These are phyloP conservation scores for Heliocidaris tuberculata DNA, from an alignment of 35 echinoderm and acorn worm genomes.

Conservation along the genomic window DNA sequence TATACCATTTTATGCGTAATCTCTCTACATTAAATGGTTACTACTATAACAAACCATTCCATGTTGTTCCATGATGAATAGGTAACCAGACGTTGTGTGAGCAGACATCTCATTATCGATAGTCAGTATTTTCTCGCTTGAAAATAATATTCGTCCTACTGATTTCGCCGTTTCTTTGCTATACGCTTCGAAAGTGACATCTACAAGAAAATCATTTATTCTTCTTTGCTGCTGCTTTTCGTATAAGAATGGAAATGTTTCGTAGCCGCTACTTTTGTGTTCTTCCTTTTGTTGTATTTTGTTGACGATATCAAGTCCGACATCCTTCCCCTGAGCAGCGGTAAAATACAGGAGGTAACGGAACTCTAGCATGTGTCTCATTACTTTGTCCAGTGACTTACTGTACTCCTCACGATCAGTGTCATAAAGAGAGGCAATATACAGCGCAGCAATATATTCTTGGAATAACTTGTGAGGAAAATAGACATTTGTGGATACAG, in stretches of 20 bases:
- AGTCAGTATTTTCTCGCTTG: neutral
- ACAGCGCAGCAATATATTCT: neutral
- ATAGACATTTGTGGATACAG: neutral
- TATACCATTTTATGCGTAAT: neutral
- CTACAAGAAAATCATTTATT: neutral
- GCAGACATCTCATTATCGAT: neutral
- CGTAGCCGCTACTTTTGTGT: no score
- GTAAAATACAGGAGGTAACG: constrained; percentile 14
- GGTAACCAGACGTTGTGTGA: neutral
- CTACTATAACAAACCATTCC: neutral
- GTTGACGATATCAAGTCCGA: neutral
- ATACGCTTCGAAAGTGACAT: neutral
- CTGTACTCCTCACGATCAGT: neutral
- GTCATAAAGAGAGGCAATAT: neutral
- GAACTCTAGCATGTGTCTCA: neutral
- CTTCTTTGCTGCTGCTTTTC: no score
- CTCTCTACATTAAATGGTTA: neutral
- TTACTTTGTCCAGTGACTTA: neutral
- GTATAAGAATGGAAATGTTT: no score
- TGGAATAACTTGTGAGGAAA: constrained; percentile 11
- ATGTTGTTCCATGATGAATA: constrained; percentile 17
- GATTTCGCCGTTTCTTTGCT: neutral
- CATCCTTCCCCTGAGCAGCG: neutral
- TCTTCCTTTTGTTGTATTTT: neutral
- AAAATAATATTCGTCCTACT: neutral